These are phyloP conservation scores for Zaprionus camerounensis DNA, from an alignment of 1,140 invertebrate genomes.

Conservation along the genomic window DNA sequence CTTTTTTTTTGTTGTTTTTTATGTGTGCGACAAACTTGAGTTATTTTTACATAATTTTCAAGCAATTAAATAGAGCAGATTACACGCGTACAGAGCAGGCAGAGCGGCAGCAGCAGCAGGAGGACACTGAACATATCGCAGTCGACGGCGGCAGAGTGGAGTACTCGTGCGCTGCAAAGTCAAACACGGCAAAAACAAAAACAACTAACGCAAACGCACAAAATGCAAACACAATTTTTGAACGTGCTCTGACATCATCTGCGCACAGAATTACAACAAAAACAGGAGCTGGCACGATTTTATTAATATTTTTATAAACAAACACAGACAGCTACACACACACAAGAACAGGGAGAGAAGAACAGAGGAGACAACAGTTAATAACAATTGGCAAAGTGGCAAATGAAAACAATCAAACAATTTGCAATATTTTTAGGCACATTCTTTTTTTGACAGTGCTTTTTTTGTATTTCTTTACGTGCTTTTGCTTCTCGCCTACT, in stretches of 20 bases:
- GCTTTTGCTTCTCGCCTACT: slow-evolving; percentile 39
- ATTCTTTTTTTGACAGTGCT: slow-evolving; percentile 35
- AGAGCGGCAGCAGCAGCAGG: too few species aligned
- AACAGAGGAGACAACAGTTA: not conserved
- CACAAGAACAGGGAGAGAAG: slow-evolving; percentile 11
- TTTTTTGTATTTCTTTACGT: slow-evolving; percentile 13
- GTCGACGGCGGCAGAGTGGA: too few species aligned
- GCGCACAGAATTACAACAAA: slow-evolving; percentile 52
- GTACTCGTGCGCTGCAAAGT: not conserved
- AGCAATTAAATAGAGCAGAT: not conserved
- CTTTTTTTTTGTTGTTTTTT: slow-evolving; percentile 21
- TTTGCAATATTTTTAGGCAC: slow-evolving; percentile 54
- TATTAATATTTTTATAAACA: slow-evolving; percentile 5
- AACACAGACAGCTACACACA: not conserved
- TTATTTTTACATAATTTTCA: slow-evolving; percentile 2
- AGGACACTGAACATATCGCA: too few species aligned
- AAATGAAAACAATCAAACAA: slow-evolving; percentile 30
- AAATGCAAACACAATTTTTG: slow-evolving; percentile 43
- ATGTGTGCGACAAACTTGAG: not conserved
- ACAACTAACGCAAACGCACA: slow-evolving; percentile 39
- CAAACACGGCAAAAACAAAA: slow-evolving; percentile 39
- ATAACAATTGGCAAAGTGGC: slow-evolving; percentile 43
- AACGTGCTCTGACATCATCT: slow-evolving; percentile 77
- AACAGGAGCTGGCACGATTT: slow-evolving; percentile 5
- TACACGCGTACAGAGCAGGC: not conserved